Evolutionary conservation across 53 echinoderm and acorn worm species (phyloP), one percentile per base, ranked within the genome.

Genomic region (Echinometra lucunter): DNA sequence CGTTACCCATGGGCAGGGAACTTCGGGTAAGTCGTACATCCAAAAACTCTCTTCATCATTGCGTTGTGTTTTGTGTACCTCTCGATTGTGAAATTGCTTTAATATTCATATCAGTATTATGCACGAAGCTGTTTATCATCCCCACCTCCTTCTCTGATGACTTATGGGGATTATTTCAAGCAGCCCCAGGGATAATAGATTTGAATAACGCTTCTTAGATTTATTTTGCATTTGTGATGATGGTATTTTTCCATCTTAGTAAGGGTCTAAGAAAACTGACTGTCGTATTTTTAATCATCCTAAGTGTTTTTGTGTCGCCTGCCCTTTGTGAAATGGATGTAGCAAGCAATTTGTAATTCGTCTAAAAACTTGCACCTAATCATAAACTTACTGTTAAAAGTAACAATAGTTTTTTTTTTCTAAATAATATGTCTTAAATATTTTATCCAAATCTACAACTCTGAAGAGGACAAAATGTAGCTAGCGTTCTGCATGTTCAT

Each of bases 1-100:
- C 88, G 5, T 11, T 88, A n/a, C 88, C 88, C 30, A 88, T 55
- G 49, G 88, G 56, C 11, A 49, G 49, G 30, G 88, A 88, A 55
- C 88, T 88, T 3, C 15, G 88, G 88, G 88, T 88, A 88, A 88
- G 88, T 53, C 28, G 10, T 15, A 34, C 70, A 32, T 34, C n/a
- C 70, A 34, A 30, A 34, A 10, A 6, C 9, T 72, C 32, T 72
- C 13, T 35, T 78, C 78, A 40, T 19, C 69, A 69, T 34, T 69
- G 63, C 42, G 19, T 78, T 78, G 3, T 53, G 35, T 21, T 40
- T 11, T n/a, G 19, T 78, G 40, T 19, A 18, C 18, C 17, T 35
- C 13, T 35, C 6, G 21, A 42, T 5, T 63, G 63, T 63, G 19
- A 4, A 63, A 63, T 19, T 12, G 63, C 63, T 23, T 63, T 18